phyloP scores from a whole-genome alignment of 2,888 invertebrate species.

The Ctenicera cuprea region DNA sequence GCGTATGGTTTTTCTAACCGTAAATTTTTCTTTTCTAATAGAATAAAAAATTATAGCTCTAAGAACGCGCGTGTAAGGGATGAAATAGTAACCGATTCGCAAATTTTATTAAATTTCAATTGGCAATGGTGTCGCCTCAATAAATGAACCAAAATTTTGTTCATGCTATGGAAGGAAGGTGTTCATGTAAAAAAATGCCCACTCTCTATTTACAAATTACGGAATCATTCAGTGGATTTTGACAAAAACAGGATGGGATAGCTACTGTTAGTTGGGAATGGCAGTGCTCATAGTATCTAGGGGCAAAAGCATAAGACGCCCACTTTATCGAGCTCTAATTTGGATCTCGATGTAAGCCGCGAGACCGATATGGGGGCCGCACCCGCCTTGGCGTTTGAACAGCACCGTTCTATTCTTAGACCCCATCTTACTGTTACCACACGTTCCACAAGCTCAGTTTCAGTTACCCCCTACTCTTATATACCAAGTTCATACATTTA shows the following conservation, averaged over 20 bases:
- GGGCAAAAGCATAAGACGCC: constrained; percentile 31
- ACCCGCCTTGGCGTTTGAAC: constrained; percentile 38
- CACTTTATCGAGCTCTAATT: constrained; percentile 46
- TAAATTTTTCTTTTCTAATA: too few species aligned
- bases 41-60: too few species aligned
- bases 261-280: constrained; percentile 5
- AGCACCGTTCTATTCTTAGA: constrained; percentile 46
- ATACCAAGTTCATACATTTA: constrained; percentile 23
- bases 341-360: constrained; percentile 30
- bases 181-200: too few species aligned
- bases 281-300: constrained; percentile 18
- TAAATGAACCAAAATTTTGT: too few species aligned
- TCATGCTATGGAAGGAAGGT: too few species aligned
- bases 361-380: constrained; percentile 49
- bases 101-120: too few species aligned
- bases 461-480: constrained; percentile 22
- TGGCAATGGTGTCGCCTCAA: too few species aligned
- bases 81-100: too few species aligned
- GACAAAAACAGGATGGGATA: not conserved
- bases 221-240: not conserved
- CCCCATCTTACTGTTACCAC: constrained; percentile 40
- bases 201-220: too few species aligned
- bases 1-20: too few species aligned
- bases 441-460: constrained; percentile 1
- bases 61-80: too few species aligned